These are phyloP conservation scores for Myotis davidii DNA, from an alignment of 2,113 vertebrate species.

Conservation along the genomic window DNA sequence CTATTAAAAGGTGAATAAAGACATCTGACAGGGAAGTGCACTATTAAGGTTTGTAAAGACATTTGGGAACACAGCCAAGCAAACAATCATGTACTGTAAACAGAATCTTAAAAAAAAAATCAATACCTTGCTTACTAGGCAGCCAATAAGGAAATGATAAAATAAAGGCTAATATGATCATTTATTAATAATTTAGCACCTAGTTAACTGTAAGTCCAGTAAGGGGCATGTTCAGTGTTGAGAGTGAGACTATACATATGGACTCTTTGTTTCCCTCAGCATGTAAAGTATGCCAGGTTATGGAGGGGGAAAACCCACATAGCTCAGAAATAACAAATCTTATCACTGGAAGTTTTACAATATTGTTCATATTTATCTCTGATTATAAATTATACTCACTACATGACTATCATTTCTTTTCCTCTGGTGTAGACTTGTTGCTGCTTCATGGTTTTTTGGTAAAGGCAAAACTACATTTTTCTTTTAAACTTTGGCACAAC, in stretches of 20 bases:
- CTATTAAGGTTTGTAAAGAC: conserved; percentile 63
- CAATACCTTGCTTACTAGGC: conserved; percentile 62
- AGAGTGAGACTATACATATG: background rate
- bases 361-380: background rate
- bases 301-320: too few relatives aligned
- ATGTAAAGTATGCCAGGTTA: background rate
- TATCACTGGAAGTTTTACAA: background rate
- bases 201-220: conserved; percentile 57
- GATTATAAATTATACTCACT: background rate
- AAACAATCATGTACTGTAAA: conserved; percentile 60
- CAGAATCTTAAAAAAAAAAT: conserved; percentile 69
- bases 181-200: conserved; percentile 54
- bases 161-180: conserved; percentile 61
- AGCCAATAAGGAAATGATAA: conserved; percentile 59
- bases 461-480: background rate
- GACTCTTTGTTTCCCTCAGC: background rate
- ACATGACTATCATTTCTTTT: background rate
- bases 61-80: conserved; percentile 62
- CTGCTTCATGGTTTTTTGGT: background rate
- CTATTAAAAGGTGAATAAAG: conserved; percentile 75
- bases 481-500: background rate
- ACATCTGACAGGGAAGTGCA: conserved; percentile 56
- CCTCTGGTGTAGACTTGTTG: background rate
- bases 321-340: background rate
- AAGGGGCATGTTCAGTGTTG: background rate